Base-by-base conservation (phyloP, 2,888 invertebrate genomes). In the Apantesis nais region DNA sequence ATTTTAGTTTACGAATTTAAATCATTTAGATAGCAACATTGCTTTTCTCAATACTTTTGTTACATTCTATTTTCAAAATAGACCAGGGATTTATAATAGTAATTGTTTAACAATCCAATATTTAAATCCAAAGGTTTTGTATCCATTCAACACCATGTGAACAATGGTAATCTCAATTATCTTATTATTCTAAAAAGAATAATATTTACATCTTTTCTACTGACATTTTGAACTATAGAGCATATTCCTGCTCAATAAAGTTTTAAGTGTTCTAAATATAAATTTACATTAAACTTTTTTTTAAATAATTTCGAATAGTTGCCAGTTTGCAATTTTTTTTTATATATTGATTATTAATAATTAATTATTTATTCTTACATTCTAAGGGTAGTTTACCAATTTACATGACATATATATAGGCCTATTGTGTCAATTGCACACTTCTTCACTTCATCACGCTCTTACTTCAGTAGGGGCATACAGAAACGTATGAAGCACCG, bases 341-440 rank as follows among this genome's bases (percentile, higher is more conserved):
- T 67, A 62, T 69, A 61, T 67, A n/a, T 62, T 52, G 70, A 79
- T 70, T 37, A 62, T 68, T 74, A 73, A 55, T 74, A 22, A 68
- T 67, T 73, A 22, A 66, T 68, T 71, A 79, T 79, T 82, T 79
- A 77, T 80, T 79, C 39, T 73, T 79, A 61, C 67, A 74, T 55
- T 72, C 37, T 75, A 37, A 66, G 58, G 58, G 58, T 55, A 12
- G 55, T 55, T 11, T 25, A 2, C 16, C 5, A 29, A 29, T 29
- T 16, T 29, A 58, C 1, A 58, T 29, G 58, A 29, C 29, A 25
- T 25, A 14, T 29, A 14, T 52, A 25, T 52, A 52, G n/a, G 52
- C n/a, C 14, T 58, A 25, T 55, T 29, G 25, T 25, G 52, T 55
- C 25, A 58, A 16, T 58, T 16, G 7, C 25, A n/a, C n/a, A n/a